A percentile compares a stretch with the other conserved stretches of the same genome.
Conservation (phyloP, 2,113 vertebrate genomes). For the Scalopus aquaticus region DNA sequence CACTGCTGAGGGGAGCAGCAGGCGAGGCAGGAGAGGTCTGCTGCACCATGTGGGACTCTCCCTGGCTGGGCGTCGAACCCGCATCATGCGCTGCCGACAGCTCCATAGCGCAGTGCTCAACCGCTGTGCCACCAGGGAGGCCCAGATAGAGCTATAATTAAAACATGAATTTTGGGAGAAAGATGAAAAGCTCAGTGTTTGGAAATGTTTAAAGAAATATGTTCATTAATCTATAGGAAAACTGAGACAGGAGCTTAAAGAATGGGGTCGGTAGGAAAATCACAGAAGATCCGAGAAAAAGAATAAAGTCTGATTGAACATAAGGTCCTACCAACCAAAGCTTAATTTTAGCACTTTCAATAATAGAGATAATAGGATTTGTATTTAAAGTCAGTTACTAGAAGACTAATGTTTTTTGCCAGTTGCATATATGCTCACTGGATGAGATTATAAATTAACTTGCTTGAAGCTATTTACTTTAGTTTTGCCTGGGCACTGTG, state of each 20-base stretch:
- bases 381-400: constrained; percentile 62
- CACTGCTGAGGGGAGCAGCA: no score
- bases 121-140: no score
- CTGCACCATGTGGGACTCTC: no score
- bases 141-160: background rate
- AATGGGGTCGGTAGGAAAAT: background rate
- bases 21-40: no score
- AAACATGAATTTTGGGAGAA: background rate
- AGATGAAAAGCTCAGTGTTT: background rate
- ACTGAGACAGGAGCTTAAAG: background rate
- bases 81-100: no score
- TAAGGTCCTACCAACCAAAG: background rate
- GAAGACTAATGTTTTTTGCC: constrained; percentile 79
- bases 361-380: constrained; percentile 69
- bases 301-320: background rate
- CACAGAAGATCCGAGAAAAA: background rate
- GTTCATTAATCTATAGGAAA: background rate
- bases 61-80: no score
- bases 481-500: constrained; percentile 72
- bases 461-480: constrained; percentile 72
- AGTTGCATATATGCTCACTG: constrained; percentile 72
- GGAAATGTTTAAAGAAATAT: background rate
- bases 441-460: constrained; percentile 81
- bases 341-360: background rate
- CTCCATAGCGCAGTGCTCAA: no score